Evolutionary conservation across 1,140 invertebrate species (phyloP).

Genomic region (Atta cephalotes): DNA sequence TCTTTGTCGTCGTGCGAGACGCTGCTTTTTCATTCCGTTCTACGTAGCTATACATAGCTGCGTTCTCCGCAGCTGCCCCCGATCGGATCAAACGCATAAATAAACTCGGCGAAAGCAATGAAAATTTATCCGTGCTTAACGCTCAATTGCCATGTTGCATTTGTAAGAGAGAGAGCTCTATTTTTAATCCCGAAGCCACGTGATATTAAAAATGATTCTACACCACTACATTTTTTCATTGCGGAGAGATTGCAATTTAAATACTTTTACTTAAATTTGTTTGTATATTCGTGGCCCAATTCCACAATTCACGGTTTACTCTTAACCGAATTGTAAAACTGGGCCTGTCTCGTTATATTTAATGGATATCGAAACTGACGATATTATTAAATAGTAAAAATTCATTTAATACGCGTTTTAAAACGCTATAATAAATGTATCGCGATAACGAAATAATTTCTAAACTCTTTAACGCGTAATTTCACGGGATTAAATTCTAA

Average conservation of each 20-base stretch:
- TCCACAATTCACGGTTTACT: no score
- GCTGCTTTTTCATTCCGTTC: slow-evolving; percentile 63
- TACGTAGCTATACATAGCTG: slow-evolving; percentile 75
- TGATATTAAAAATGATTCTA: not conserved
- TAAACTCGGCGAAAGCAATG: slow-evolving; percentile 76
- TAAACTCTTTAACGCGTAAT: not conserved
- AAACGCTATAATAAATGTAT: not conserved
- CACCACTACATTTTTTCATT: not conserved
- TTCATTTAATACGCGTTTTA: not conserved
- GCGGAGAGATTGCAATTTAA: not conserved
- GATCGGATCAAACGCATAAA: slow-evolving; percentile 81
- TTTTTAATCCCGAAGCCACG: slow-evolving; percentile 16
- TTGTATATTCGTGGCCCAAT: not conserved
- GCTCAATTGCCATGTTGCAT: slow-evolving; percentile 17
- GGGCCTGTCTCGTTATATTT: not conserved
- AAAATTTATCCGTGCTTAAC: slow-evolving; percentile 61
- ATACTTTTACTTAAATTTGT: not conserved
- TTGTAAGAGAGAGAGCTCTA: slow-evolving; percentile 14
- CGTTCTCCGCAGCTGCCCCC: slow-evolving; percentile 73
- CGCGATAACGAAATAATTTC: not conserved
- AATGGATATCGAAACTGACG: not conserved
- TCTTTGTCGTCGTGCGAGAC: slow-evolving; percentile 67
- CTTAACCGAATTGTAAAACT: no score
- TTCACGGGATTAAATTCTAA: not conserved
- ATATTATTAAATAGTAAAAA: not conserved